phyloP scores from a whole-genome alignment of 2,888 invertebrate species.

The Leucophenga montana region DNA sequence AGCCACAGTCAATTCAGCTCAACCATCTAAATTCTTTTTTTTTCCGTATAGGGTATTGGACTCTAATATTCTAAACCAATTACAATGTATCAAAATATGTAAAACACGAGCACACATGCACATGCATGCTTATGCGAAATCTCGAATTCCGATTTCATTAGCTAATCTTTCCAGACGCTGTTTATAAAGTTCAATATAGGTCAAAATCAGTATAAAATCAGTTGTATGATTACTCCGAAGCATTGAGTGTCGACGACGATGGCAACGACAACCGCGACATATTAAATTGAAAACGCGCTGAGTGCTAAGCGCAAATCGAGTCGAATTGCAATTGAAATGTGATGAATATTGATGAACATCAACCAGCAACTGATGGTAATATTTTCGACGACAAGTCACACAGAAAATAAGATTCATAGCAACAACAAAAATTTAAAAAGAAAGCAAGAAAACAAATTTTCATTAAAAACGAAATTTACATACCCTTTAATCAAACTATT shows the following conservation, averaged over 20 bases:
- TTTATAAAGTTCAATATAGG: conserved; percentile 19
- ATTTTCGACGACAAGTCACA: not conserved
- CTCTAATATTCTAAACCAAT: too few species aligned
- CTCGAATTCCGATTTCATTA: conserved; percentile 42
- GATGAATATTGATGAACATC: conserved; percentile 62
- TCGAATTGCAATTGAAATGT: conserved; percentile 64
- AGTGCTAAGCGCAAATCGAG: conserved; percentile 2
- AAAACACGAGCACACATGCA: too few species aligned
- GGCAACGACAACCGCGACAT: not conserved
- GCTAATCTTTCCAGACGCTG: too few species aligned
- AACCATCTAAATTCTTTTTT: too few species aligned
- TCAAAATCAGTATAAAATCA: conserved; percentile 21
- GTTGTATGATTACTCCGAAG: conserved; percentile 1
- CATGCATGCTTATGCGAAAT: conserved; percentile 58
- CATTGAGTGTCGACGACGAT: not conserved
- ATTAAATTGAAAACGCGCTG: not conserved
- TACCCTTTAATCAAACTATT: too few species aligned
- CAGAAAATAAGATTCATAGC: not conserved
- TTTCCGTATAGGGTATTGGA: too few species aligned
- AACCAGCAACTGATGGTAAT: conserved; percentile 9
- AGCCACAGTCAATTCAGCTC: too few species aligned
- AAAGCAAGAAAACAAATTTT: not conserved
- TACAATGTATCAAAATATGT: too few species aligned
- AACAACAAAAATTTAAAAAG: not conserved
- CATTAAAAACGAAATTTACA: not conserved